Evolutionary conservation across 2,888 invertebrate species (phyloP).

Genomic region (Tachina grossa): DNA sequence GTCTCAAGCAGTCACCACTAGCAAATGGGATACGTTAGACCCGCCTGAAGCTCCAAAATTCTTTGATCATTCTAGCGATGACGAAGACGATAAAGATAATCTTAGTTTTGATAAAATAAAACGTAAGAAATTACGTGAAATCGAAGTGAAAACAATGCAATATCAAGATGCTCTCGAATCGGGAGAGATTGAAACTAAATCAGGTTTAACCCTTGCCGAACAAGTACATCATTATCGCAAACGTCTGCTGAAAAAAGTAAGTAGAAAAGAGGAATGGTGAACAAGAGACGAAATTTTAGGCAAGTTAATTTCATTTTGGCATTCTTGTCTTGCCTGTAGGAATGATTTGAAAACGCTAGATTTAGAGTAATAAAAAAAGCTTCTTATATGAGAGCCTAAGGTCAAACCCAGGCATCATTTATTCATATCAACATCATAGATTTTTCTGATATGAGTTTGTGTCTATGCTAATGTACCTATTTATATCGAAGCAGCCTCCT

Average conservation of each 20-base stretch:
- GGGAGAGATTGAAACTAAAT: slow-evolving; percentile 88
- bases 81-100: slow-evolving; percentile 84
- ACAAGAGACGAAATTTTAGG: no score
- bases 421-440: no score
- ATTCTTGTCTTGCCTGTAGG: no score
- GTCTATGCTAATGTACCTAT: no score
- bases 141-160: slow-evolving; percentile 96
- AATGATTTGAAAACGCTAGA: no score
- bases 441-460: no score
- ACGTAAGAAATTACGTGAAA: slow-evolving; percentile 91
- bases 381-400: no score
- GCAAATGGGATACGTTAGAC: slow-evolving; percentile 93
- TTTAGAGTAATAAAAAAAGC: no score
- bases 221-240: slow-evolving; percentile 96
- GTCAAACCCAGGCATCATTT: no score
- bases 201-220: slow-evolving; percentile 89
- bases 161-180: slow-evolving; percentile 98
- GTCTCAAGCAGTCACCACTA: slow-evolving; percentile 92
- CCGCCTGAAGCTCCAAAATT: slow-evolving; percentile 82
- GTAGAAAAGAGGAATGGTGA: neutral
- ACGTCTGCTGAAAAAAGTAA: slow-evolving; percentile 93
- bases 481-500: no score
- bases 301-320: no score
- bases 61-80: slow-evolving; percentile 80
- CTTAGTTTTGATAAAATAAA: slow-evolving; percentile 87